A percentile compares a stretch with the other conserved stretches of the same genome.
phyloP scores from a whole-genome alignment of 2,113 vertebrate species.

The Struthidea cinerea region DNA sequence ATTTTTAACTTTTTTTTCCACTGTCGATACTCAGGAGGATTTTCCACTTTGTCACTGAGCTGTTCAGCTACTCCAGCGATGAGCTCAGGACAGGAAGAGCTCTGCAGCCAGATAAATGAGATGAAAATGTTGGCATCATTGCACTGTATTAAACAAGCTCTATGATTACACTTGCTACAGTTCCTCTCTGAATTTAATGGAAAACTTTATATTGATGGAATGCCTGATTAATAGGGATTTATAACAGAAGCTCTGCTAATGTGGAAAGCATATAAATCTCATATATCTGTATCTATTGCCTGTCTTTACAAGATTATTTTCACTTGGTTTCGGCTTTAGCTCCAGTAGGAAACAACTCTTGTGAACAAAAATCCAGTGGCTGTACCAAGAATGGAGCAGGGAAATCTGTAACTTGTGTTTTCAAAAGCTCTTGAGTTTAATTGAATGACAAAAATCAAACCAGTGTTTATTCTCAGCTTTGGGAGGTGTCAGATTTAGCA shows the following conservation, averaged over 20 bases:
- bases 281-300: background rate
- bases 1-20: background rate
- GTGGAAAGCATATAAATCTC: slow-evolving; percentile 16
- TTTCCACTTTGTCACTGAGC: slow-evolving; percentile 9
- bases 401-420: background rate
- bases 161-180: slow-evolving; percentile 5
- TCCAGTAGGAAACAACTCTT: background rate
- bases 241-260: slow-evolving; percentile 44
- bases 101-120: slow-evolving; percentile 16
- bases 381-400: background rate
- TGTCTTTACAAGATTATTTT: background rate
- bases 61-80: background rate
- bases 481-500: background rate
- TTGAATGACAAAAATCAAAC: background rate
- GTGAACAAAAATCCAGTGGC: background rate
- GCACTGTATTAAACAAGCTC: slow-evolving; percentile 44
- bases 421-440: background rate
- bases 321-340: background rate
- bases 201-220: slow-evolving; percentile 39
- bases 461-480: background rate
- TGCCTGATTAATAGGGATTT: slow-evolving; percentile 57
- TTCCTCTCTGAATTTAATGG: slow-evolving; percentile 47
- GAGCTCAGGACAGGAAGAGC: background rate
- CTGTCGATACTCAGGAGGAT: background rate
- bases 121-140: slow-evolving; percentile 24